Conservation (phyloP, 2,113 vertebrate species). For the Pachycephala philippinensis region DNA sequence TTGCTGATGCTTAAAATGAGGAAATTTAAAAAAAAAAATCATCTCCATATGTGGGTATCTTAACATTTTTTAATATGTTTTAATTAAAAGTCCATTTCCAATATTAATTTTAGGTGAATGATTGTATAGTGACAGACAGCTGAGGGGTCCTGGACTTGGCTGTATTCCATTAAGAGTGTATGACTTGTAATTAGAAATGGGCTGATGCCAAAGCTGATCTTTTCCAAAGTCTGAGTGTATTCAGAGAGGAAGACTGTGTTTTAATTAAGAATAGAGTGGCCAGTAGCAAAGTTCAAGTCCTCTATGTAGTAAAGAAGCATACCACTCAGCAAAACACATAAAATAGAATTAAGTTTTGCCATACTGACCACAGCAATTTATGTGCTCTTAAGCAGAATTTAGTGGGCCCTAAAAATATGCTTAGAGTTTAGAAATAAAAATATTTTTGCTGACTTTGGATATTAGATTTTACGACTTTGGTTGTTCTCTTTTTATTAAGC, state of each 20-base stretch:
- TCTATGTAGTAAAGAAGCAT: not conserved
- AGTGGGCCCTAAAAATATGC: not conserved
- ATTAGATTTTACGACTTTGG: not conserved
- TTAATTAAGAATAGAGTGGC: not conserved
- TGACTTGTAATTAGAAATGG: slow-evolving; percentile 1
- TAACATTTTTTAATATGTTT: not conserved
- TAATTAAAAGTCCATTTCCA: not conserved
- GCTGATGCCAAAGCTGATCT: not conserved
- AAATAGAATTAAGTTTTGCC: not conserved
- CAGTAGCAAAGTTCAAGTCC: not conserved
- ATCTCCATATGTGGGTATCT: not conserved
- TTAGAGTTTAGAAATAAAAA: not conserved
- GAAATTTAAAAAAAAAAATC: not conserved
- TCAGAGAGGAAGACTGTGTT: not conserved
- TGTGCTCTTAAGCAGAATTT: not conserved
- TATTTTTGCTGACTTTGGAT: not conserved
- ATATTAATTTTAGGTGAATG: not conserved
- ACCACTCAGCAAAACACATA: not conserved
- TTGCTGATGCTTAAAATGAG: not conserved
- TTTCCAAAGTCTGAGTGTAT: not conserved
- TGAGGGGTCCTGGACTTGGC: not conserved
- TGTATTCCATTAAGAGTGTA: not conserved
- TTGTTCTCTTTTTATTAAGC: not conserved
- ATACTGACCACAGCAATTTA: not conserved
- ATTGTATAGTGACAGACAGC: not conserved